phyloP scores from a whole-genome alignment of 2,113 vertebrate species.

The Xenus cinereus region DNA sequence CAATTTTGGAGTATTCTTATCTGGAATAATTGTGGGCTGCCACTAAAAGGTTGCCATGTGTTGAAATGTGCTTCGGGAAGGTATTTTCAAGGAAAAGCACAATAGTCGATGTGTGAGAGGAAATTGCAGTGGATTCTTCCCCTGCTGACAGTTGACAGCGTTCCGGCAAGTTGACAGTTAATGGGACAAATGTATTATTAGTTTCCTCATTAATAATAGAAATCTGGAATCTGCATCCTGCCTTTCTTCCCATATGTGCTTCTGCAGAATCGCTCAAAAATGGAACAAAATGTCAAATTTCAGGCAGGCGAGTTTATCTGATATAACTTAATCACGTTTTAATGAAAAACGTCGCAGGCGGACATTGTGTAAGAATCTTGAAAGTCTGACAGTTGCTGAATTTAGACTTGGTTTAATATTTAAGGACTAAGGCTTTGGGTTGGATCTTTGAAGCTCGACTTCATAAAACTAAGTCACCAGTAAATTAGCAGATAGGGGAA shows the following conservation, averaged over 20 bases:
- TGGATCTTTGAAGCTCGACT: background rate
- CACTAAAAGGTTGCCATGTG: background rate
- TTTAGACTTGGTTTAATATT: constrained; percentile 17
- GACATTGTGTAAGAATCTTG: background rate
- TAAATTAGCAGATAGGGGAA: background rate
- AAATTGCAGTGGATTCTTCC: background rate
- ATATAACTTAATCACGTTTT: background rate
- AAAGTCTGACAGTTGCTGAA: constrained; percentile 3
- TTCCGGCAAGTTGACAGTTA: constrained; percentile 6
- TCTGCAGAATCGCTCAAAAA: background rate
- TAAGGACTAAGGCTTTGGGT: background rate
- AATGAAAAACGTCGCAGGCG: background rate
- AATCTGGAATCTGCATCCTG: background rate
- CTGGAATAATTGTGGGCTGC: background rate
- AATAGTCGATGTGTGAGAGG: background rate
- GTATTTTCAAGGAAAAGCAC: background rate
- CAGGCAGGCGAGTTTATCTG: background rate
- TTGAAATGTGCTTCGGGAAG: background rate
- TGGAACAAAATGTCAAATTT: constrained; percentile 24
- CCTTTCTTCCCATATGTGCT: background rate
- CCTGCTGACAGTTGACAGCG: background rate
- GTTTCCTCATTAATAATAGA: constrained; percentile 31
- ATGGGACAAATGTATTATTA: background rate
- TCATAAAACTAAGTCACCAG: background rate
- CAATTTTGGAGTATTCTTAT: background rate